Evolutionary conservation across 1,140 invertebrate species (phyloP).

Genomic region (Paramacrobiotus metropolitanus): DNA sequence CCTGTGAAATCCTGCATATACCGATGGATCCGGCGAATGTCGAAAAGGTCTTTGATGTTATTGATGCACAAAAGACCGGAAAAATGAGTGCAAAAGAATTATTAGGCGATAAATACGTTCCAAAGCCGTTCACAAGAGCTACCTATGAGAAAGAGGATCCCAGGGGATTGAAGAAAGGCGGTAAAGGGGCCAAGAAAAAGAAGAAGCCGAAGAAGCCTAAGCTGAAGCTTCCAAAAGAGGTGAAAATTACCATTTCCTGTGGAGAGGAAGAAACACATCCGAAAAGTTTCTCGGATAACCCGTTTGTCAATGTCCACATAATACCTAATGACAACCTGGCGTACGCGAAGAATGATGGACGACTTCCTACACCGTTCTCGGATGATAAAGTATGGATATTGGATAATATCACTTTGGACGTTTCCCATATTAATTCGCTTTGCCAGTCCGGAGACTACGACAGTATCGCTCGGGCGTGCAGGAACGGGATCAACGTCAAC

Average conservation of each 20-base stretch:
- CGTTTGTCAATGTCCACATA: neutral
- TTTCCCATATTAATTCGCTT: neutral
- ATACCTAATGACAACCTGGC: neutral
- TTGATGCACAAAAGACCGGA: neutral
- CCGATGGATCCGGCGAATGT: neutral
- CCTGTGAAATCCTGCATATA: neutral
- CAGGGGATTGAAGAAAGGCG: neutral
- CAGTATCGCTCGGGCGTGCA: neutral
- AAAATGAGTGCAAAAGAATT: neutral
- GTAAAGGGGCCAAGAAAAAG: neutral
- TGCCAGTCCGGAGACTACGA: neutral
- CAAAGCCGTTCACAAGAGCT: neutral
- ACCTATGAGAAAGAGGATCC: neutral
- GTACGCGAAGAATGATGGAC: neutral
- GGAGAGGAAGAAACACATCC: neutral
- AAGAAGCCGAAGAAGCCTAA: neutral
- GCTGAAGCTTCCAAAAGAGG: neutral
- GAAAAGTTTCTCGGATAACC: neutral
- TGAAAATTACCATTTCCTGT: neutral
- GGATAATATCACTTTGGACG: neutral
- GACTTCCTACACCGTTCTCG: neutral
- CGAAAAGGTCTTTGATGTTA: neutral
- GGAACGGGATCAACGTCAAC: neutral
- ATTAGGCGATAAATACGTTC: neutral
- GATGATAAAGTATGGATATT: neutral